Percentiles rank a stretch among this genome's conserved stretches.
Conservation (phyloP, 2,113 vertebrate genomes). For the Crotalus helleri region DNA sequence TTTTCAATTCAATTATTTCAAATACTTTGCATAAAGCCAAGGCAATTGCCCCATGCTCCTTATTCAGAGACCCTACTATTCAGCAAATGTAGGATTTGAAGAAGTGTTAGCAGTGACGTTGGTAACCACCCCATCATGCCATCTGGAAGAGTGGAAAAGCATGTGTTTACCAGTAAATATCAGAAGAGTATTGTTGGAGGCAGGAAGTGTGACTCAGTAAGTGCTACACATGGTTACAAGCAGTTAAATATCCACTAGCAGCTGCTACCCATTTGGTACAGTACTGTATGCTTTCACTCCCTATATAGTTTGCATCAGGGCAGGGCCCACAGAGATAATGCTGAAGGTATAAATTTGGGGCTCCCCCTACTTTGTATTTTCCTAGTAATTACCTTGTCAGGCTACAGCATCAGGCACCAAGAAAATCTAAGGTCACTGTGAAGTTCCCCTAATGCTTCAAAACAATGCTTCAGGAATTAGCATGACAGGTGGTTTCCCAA, state of each 20-base stretch:
- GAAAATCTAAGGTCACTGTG: not conserved
- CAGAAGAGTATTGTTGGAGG: not conserved
- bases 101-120: not conserved
- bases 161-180: not conserved
- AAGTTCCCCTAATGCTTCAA: not conserved
- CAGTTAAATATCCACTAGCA: not conserved
- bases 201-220: not conserved
- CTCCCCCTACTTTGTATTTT: not conserved
- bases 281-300: not conserved
- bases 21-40: not conserved
- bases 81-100: not conserved
- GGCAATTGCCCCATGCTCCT: not conserved
- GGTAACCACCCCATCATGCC: not conserved
- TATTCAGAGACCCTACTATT: not conserved
- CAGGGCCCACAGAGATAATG: not conserved
- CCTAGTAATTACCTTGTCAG: not conserved
- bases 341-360: not conserved
- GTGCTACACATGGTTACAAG: not conserved
- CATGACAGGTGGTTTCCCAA: not conserved
- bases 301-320: not conserved
- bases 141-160: not conserved
- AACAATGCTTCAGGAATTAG: not conserved
- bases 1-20: not conserved
- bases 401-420: not conserved
- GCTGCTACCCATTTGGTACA: not conserved